Base-by-base conservation (phyloP, 2,888 invertebrate genomes). In the Scotopteryx bipunctaria region DNA sequence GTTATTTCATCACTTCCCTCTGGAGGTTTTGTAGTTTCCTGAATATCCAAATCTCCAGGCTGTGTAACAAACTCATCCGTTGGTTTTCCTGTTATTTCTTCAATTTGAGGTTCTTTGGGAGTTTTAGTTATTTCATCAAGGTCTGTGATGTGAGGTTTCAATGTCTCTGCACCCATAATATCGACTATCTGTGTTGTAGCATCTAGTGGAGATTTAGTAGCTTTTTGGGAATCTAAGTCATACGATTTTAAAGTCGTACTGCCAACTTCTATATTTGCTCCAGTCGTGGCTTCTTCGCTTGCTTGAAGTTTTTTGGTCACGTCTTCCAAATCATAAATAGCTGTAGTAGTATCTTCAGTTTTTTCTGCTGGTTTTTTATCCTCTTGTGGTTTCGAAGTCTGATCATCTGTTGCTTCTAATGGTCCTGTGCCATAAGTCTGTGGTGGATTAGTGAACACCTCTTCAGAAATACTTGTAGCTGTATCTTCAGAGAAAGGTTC, bases 381-480 rank as follows among this genome's bases (percentile, higher is more conserved):
- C 19, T 37, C 37, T 21, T 31, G 23, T 25, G 4, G 15, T 32
- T 25, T 32, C 25, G n/a, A n/a, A 16, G 11, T 38, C 37, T n/a
- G 23, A 16, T 37, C 16, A 36, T 17, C 11, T 9, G 15, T 13
- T 14, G 27, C 5, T 31, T 29, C 46, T 2, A 32, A 32, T 23
- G 31, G 21, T 37, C 43, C 43, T 29, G 29, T 19, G 14, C 43
- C 32, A 17, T 32, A 11, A n/a, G 23, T 29, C 47, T 32, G 47
- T 13, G 45, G 36, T 37, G 29, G 8, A 32, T 46, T 47, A 37
- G 56, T 52, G 5, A 33, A 11, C 4, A 33, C 27, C 5, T 36
- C 47, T 37, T 55, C 44, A 15, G 47, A 29, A 19, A 25, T 14
- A 16, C 14, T 38, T 36, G 48, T 31, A 25, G 44, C 37, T n/a